phyloP scores from a whole-genome alignment of 2,113 vertebrate species.

The Anseranas semipalmata region DNA sequence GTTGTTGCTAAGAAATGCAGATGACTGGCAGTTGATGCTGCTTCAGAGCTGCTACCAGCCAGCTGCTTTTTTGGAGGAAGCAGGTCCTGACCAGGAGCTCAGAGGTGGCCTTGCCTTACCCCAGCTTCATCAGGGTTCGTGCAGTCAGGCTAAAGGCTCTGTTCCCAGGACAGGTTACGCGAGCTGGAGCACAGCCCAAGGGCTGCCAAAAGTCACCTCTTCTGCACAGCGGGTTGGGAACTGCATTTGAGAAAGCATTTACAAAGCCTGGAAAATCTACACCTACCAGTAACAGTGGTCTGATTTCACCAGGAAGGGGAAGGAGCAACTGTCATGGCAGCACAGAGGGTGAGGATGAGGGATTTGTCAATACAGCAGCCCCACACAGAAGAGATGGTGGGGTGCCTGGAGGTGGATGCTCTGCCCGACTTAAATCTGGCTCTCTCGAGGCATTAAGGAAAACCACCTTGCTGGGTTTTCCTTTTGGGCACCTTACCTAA shows the following conservation, averaged over 20 bases:
- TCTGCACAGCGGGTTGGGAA: neutral
- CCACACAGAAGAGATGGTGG: neutral
- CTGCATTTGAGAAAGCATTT: neutral
- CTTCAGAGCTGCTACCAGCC: neutral
- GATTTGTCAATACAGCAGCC: neutral
- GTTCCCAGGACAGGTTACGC: neutral
- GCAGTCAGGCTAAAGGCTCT: neutral
- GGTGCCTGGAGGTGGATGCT: neutral
- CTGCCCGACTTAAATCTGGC: neutral
- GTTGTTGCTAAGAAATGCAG: neutral
- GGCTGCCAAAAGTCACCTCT: neutral
- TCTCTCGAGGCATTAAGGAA: neutral
- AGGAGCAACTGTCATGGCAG: neutral
- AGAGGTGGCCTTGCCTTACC: fast-evolving
- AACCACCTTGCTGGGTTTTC: neutral
- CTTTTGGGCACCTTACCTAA: neutral
- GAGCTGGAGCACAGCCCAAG: neutral
- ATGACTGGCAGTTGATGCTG: neutral
- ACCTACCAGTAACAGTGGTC: fast-evolving
- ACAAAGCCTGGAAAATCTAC: neutral
- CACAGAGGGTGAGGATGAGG: fast-evolving
- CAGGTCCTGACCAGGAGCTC: neutral
- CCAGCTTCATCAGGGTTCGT: fast-evolving
- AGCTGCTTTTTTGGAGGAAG: neutral
- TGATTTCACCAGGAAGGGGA: neutral